Evolutionary conservation across 1,140 invertebrate genomes (phyloP), one percentile per base, ranked within the genome.

Genomic region (Drosophila bocki): DNA sequence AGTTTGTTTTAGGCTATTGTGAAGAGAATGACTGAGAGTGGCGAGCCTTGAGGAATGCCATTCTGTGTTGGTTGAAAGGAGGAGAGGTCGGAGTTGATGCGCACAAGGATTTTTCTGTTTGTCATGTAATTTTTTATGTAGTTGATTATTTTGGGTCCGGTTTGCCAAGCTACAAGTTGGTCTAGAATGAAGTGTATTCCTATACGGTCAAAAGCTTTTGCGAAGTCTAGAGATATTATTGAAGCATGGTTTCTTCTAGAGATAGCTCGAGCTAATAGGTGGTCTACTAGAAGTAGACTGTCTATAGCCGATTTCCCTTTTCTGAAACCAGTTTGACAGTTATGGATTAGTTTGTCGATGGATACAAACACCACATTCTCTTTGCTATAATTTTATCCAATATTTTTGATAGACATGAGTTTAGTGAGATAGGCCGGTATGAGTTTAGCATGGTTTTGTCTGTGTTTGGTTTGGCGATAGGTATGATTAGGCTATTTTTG

Each of bases 311-410:
- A 42, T 42, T 42, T 42, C 3, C 7, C 41, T 42, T 42, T 42
- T 17, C 3, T 17, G 41, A 42, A 42, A 6, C n/a, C 41, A 42
- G 39, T 42, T 42, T 42, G n/a, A 8, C 39, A n/a, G 39, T 42
- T 42, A 1, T 42, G 39, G 39, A 42, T n/a, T n/a, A n/a, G 39
- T n/a, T 42, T n/a, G 39, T 42, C 39, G 39, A 8, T 42, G 35
- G 2, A 7, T n/a, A 45, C 42, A 45, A 45, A 45, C 42, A 45
- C 42, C 42, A 45, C 17, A 45, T 17, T 6, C 42, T 13, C 26
- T 72, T 72, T 59, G 48, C 54, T 41, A 65, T 72, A 12, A 65
- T 65, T 62, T 72, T 72, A n/a, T 64, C 69, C 1, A 74, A 12
- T 2, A 74, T 15, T 65, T 59, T 65, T 35, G 56, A 41, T 53